Base-by-base conservation (phyloP, 2,797 vertebrate species). In the Sarcoramphus papa region DNA sequence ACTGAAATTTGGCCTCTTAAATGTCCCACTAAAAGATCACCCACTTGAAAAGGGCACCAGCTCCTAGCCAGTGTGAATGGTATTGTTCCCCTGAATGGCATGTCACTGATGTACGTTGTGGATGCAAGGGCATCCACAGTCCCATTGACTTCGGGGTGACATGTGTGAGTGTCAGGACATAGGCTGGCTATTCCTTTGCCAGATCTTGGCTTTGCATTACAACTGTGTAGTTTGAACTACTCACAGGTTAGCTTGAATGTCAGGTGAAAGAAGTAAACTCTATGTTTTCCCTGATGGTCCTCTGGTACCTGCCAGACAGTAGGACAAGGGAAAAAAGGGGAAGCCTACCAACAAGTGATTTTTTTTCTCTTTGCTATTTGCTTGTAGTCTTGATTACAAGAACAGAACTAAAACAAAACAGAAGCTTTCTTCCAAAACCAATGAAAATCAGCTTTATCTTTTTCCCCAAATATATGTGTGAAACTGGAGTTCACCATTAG, bases 131-230 rank as follows among this genome's bases (percentile, higher is more conserved):
- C 20, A 73, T 24, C 41, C 59, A 21, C 16, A 14, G 18, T 28
- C 69, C 47, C 30, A 8, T 18, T 65, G 54, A n/a, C 7, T 59
- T 51, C 13, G 28, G 12, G 57, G 75, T 78, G 45, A 45, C 5
- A 19, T 4, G 0, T 4, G 13, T n/a, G 28, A 37, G 16, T 27
- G 60, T 78, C 4, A 6, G 17, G 50, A 57, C 0, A 1, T 27
- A 51, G 41, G 16, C 19, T 60, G 43, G 33, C 10, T 64, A 2
- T 35, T 95, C 27, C 47, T 78, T 76, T 85, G 33, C 50, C 33
- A 75, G 12, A n/a, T 65, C 62, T 54, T 67, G 23, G 50, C 62
- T 69, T 77, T 80, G 33, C 14, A 8, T 60, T 53, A n/a, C 28
- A 83, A 3, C 43, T 53, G 6, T 22, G 21, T 40, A 77, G 59